These are phyloP conservation scores for Chrysotoxum bicinctum DNA, from an alignment of 2,888 invertebrate species.

Conservation along the genomic window DNA sequence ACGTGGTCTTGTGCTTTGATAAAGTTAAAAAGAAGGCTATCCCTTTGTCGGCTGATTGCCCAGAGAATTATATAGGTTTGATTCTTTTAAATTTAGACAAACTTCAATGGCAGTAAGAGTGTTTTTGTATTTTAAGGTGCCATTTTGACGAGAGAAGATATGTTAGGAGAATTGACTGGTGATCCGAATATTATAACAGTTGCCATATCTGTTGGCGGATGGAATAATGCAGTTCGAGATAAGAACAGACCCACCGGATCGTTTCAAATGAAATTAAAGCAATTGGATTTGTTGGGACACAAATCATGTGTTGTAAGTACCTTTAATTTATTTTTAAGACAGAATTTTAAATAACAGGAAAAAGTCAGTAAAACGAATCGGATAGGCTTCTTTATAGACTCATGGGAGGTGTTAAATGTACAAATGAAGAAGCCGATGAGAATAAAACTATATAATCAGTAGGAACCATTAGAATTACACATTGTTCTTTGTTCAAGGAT, in stretches of 20 bases:
- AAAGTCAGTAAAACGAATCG: no score
- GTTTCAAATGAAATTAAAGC: slow-evolving; percentile 85
- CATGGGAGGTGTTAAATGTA: no score
- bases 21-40: slow-evolving; percentile 82
- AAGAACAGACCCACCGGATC: slow-evolving; percentile 83
- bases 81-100: not conserved
- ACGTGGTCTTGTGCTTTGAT: slow-evolving; percentile 85
- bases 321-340: no score
- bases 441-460: no score
- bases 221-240: slow-evolving; percentile 84
- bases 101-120: not conserved
- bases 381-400: no score
- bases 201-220: slow-evolving; percentile 84
- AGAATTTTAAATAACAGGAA: no score
- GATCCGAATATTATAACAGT: slow-evolving; percentile 81
- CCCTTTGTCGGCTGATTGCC: slow-evolving; percentile 82
- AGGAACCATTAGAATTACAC: no score
- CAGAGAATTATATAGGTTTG: slow-evolving; percentile 82
- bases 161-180: slow-evolving; percentile 74
- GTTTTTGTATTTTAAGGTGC: slow-evolving; percentile 58
- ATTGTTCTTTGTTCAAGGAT: no score
- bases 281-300: slow-evolving; percentile 85
- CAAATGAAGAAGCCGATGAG: no score
- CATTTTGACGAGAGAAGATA: slow-evolving; percentile 76
- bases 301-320: slow-evolving; percentile 83